These are phyloP conservation scores for Ennomos quercinarius DNA, from an alignment of 2,888 invertebrate species.

Conservation along the genomic window DNA sequence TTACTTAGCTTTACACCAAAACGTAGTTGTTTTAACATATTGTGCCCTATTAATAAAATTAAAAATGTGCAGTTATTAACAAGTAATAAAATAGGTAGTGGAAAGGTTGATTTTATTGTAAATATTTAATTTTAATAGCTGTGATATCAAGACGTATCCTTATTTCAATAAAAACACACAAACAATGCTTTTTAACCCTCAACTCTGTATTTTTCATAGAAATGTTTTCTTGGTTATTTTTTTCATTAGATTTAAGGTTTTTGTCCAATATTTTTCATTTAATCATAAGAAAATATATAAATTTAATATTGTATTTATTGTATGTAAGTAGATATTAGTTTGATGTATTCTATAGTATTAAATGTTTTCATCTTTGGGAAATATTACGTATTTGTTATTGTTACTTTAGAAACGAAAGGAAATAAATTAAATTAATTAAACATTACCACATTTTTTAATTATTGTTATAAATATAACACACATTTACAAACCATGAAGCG, in stretches of 20 bases:
- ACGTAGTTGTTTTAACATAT: slow-evolving; percentile 63
- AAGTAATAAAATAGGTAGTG: slow-evolving; percentile 46
- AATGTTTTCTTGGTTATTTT: slow-evolving; percentile 39
- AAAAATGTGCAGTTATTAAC: slow-evolving; percentile 48
- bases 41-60: slow-evolving; percentile 57
- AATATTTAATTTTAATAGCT: slow-evolving; percentile 73
- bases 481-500: too few species aligned
- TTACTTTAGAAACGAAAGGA: slow-evolving; percentile 61
- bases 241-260: slow-evolving; percentile 77
- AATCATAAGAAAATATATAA: slow-evolving; percentile 60
- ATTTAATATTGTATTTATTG: slow-evolving; percentile 69
- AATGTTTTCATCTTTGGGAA: slow-evolving; percentile 65
- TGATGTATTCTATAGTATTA: slow-evolving; percentile 56
- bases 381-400: slow-evolving; percentile 67
- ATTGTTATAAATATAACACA: too few species aligned
- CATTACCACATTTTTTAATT: slow-evolving; percentile 14
- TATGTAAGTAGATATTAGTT: slow-evolving; percentile 55
- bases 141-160: slow-evolving; percentile 72
- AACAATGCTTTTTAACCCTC: slow-evolving; percentile 50
- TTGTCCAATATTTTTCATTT: slow-evolving; percentile 57
- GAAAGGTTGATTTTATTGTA: slow-evolving; percentile 42
- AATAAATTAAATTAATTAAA: slow-evolving; percentile 61
- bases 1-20: slow-evolving; percentile 83
- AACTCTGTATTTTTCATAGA: slow-evolving; percentile 10
- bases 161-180: slow-evolving; percentile 53